Percentiles rank a stretch among this genome's conserved stretches.
These are phyloP conservation scores for Platycnemis pennipes DNA, from an alignment of 2,888 invertebrate genomes.

Conservation along the genomic window DNA sequence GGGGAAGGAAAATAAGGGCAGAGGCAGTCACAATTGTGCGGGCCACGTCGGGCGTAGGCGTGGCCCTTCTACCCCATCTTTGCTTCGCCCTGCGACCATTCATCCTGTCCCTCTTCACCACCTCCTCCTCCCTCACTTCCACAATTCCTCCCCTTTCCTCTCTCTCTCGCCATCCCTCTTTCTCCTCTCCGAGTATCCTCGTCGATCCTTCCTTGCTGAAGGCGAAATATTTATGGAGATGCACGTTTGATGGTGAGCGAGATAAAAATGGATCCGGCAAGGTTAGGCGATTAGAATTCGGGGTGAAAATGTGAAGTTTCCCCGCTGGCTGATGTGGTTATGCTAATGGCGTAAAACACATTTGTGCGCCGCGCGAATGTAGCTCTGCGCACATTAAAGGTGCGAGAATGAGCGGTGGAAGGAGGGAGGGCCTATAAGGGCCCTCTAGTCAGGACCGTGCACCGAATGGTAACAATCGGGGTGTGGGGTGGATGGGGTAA, in stretches of 20 bases:
- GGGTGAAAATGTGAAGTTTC: slow-evolving; percentile 41
- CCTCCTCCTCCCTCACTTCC: no score
- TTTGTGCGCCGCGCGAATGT: background rate
- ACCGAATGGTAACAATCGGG: background rate
- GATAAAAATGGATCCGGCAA: slow-evolving; percentile 12
- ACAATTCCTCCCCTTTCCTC: no score
- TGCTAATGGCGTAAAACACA: slow-evolving; percentile 15
- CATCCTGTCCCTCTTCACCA: background rate
- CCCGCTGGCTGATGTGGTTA: slow-evolving; percentile 34
- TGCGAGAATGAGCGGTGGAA: background rate
- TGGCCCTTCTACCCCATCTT: background rate
- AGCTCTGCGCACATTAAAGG: background rate
- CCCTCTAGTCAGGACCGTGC: background rate
- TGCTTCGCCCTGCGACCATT: background rate
- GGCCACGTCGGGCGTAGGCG: background rate
- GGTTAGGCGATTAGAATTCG: slow-evolving; percentile 7
- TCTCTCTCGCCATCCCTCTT: background rate
- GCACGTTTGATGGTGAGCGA: background rate
- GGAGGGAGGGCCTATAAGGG: background rate
- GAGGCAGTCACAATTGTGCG: background rate
- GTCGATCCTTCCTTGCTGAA: background rate
- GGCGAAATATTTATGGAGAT: slow-evolving; percentile 56
- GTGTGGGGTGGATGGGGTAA: background rate
- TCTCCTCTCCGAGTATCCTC: background rate
- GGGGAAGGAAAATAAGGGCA: background rate